Percentiles rank a stretch among this genome's conserved stretches.
Evolutionary conservation across 2,888 invertebrate species (phyloP).

Genomic region (Caenorhabditis sp.): DNA sequence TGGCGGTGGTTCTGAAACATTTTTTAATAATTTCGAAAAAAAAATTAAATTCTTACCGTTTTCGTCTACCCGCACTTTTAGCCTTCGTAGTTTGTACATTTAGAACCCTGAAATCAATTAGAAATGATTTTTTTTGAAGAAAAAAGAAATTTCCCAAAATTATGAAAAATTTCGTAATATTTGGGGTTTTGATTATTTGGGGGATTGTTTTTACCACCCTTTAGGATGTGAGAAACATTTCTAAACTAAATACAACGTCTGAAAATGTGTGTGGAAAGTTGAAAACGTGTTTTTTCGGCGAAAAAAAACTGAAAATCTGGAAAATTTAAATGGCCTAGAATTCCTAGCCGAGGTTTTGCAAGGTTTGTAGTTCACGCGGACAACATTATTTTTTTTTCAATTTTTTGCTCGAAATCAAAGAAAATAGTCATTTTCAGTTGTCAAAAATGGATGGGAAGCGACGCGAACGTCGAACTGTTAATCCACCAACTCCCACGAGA

Average conservation of each 20-base stretch:
- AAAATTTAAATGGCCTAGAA: too few species aligned
- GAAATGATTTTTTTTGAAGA: background rate
- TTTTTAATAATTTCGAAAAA: background rate
- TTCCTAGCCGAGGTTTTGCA: too few species aligned
- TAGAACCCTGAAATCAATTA: background rate
- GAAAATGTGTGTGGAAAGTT: too few species aligned
- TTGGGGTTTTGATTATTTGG: too few species aligned
- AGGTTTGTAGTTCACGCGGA: too few species aligned
- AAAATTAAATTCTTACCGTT: background rate
- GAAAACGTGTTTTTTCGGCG: too few species aligned
- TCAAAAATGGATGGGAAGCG: too few species aligned
- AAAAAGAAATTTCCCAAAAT: background rate
- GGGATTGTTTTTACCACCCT: too few species aligned
- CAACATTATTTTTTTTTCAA: background rate
- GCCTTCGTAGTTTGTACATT: background rate
- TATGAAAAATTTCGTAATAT: background rate
- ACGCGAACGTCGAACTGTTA: background rate
- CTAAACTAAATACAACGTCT: too few species aligned
- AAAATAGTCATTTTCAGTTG: too few species aligned
- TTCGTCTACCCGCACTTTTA: background rate
- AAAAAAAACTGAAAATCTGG: too few species aligned
- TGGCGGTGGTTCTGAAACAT: slow-evolving; percentile 11
- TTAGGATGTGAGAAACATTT: too few species aligned
- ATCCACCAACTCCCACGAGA: background rate
- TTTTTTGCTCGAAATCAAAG: background rate